Conservation (phyloP, 2,113 vertebrate genomes). For the Pachycephala philippinensis region DNA sequence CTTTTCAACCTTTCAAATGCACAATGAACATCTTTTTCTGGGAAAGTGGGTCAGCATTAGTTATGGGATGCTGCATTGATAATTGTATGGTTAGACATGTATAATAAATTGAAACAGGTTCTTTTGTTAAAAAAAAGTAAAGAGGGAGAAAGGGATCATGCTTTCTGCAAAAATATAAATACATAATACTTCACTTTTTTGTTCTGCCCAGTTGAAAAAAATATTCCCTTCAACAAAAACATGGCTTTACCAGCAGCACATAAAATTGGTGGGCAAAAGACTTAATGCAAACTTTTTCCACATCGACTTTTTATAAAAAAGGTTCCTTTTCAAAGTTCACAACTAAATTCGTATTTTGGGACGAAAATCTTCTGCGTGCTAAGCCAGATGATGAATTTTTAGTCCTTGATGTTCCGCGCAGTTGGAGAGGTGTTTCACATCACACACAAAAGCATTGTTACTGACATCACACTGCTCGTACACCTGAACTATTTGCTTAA, state of each 20-base stretch:
- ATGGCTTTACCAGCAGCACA: neutral
- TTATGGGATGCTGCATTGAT: conserved; percentile 64
- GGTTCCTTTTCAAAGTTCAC: neutral
- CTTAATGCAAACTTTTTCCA: neutral
- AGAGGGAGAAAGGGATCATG: conserved; percentile 56
- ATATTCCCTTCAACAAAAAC: conserved; percentile 1
- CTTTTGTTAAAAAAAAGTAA: conserved; percentile 43
- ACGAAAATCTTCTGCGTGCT: neutral
- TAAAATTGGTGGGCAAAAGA: neutral
- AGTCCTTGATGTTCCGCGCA: neutral
- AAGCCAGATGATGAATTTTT: neutral
- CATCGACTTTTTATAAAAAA: neutral
- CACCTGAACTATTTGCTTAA: neutral
- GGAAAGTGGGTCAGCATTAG: conserved; percentile 73
- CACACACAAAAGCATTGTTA: neutral
- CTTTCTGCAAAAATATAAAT: conserved; percentile 54
- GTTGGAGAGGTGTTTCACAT: neutral
- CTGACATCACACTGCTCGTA: neutral
- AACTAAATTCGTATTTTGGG: neutral
- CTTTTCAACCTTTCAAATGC: conserved; percentile 80
- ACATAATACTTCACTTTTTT: neutral
- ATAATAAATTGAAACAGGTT: conserved; percentile 64
- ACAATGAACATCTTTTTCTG: conserved; percentile 77
- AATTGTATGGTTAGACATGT: conserved; percentile 64
- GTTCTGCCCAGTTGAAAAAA: neutral